phyloP scores from a whole-genome alignment of 2,888 invertebrate species.

The Acronicta aceris region DNA sequence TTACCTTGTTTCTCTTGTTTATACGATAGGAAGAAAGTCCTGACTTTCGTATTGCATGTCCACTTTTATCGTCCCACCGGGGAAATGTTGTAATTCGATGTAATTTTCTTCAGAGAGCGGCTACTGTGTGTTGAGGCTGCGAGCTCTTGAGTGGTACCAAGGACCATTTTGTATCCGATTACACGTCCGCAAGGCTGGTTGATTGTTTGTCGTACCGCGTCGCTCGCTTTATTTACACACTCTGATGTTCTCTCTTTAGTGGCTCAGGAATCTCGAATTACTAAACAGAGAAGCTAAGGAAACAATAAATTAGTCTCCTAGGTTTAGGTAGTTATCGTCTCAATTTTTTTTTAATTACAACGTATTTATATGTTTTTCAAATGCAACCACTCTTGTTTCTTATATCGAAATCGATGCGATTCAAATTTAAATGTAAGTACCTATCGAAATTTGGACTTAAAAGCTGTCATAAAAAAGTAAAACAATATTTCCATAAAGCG shows the following conservation, averaged over 20 bases:
- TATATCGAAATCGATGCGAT: neutral
- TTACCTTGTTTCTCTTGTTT: constrained; percentile 52
- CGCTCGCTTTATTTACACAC: constrained; percentile 76
- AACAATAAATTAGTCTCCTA: constrained; percentile 49
- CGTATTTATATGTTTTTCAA: no score
- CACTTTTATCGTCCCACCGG: constrained; percentile 63
- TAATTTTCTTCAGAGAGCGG: constrained; percentile 70
- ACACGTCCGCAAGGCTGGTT: constrained; percentile 74
- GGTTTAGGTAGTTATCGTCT: constrained; percentile 11
- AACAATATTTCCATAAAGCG: constrained; percentile 58
- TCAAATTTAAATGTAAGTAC: no score
- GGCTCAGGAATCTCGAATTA: constrained; percentile 72
- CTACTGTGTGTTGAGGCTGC: constrained; percentile 69
- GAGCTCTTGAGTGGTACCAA: constrained; percentile 69
- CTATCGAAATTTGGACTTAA: constrained; percentile 12
- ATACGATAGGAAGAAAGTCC: constrained; percentile 53
- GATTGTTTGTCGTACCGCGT: constrained; percentile 77
- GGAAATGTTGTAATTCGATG: constrained; percentile 71
- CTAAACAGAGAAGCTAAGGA: constrained; percentile 60
- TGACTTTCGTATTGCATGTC: constrained; percentile 56
- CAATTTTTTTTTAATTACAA: neutral
- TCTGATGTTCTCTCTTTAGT: constrained; percentile 73
- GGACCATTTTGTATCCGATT: constrained; percentile 82
- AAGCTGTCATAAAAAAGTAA: constrained; percentile 23
- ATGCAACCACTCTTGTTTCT: neutral